Percentiles rank a stretch among this genome's conserved stretches.
These are phyloP conservation scores for Teleogryllus occipitalis DNA, from an alignment of 1,140 invertebrate species.

Conservation along the genomic window DNA sequence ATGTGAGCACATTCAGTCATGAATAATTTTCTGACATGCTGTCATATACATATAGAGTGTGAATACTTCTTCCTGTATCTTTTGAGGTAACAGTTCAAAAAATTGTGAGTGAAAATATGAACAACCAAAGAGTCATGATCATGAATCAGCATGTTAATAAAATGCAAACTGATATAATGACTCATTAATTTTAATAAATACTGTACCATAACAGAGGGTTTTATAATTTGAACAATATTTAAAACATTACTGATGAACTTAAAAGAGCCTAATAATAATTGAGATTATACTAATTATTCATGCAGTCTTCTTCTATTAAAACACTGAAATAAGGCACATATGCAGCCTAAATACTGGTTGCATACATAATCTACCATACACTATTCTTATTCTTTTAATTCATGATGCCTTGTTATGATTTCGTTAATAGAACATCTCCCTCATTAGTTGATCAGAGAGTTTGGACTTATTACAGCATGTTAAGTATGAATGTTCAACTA, in stretches of 20 bases:
- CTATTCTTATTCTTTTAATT: conserved; percentile 2
- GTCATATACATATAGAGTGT: neutral
- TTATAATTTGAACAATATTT: neutral
- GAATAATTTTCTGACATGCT: neutral
- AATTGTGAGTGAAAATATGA: neutral
- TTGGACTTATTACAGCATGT: neutral
- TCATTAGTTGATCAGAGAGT: neutral
- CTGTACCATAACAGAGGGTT: too few species aligned
- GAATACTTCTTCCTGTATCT: neutral
- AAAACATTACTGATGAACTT: neutral
- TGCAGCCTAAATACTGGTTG: neutral
- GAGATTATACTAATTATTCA: neutral
- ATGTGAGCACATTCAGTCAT: too few species aligned
- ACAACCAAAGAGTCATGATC: too few species aligned
- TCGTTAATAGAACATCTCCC: neutral
- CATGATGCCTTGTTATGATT: neutral
- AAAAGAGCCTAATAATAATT: neutral
- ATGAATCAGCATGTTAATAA: neutral
- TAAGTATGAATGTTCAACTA: neutral
- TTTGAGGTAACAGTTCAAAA: neutral
- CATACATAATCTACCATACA: conserved; percentile 5
- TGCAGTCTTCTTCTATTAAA: neutral
- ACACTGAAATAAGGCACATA: conserved; percentile 4
- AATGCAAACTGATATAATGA: neutral
- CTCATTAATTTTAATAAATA: too few species aligned